Base-by-base conservation (phyloP, 2,113 vertebrate species). In the Gopherus flavomarginatus region DNA sequence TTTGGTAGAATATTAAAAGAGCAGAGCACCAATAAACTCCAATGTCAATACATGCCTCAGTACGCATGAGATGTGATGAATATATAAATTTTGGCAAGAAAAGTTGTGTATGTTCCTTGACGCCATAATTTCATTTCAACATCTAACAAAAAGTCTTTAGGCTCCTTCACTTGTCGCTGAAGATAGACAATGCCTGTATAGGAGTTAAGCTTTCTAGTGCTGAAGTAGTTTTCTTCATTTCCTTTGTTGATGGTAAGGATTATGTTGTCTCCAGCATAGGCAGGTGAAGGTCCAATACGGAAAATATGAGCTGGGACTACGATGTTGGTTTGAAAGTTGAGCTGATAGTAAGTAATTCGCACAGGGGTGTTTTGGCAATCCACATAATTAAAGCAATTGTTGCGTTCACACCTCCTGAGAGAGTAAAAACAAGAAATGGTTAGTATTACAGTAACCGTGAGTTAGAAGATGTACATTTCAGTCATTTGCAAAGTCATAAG, bases 51-150 rank as follows among this genome's bases (percentile, higher is more conserved):
- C 75, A 90, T 31, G 86, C 89, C 56, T 98, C 97, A 98, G 91
- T 98, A 97, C 1, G 98, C 95, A 9, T 98, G 98, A 92, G 98
- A 81, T 1, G 99, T 99, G 96, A 99, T 99, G 96, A 99, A 99
- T 88, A 99, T 98, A 50, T 99, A 98, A 95, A 99, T 99, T 95
- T 98, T 98, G 96, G 98, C 98, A 79, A 99, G 98, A 97, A 99
- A 99, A 14, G 99, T 99, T 62, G 99, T 99, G 92, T 99, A 97
- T 0, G 98, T 98, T 81, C 99, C 99, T 97, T 99, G 99, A 24
- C 99, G 98, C 97, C 99, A 98, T 22, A 99, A 99, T 93, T 99
- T 99, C 99, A 99, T 99, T 97, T 99, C 99, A 65, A 99, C 99
- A 0, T 99, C 99, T 80, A 99, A 94, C 88, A 99, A 97, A 93